A percentile compares a stretch with the other conserved stretches of the same genome.
phyloP scores from a whole-genome alignment of 2,888 invertebrate genomes.

The Selenia dentaria region DNA sequence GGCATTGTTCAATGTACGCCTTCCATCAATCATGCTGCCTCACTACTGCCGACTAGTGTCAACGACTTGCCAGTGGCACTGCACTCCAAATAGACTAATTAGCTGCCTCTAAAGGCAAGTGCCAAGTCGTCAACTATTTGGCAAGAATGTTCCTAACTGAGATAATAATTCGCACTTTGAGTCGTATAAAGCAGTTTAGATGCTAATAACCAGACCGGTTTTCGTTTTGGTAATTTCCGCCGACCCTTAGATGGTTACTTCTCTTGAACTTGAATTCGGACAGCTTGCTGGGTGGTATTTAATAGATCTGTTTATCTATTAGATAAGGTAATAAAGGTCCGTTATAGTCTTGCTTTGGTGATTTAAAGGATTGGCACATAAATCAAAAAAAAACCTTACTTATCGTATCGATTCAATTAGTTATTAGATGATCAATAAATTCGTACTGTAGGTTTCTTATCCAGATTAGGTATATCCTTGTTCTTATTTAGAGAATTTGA shows the following conservation, averaged over 20 bases:
- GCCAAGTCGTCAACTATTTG: slow-evolving; percentile 15
- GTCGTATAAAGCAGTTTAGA: slow-evolving; percentile 14
- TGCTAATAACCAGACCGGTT: slow-evolving; percentile 23
- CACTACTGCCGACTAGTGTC: slow-evolving; percentile 9
- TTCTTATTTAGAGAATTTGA: too few relatives aligned
- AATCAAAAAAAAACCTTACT: too few relatives aligned
- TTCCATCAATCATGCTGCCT: slow-evolving; percentile 22
- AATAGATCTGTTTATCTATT: neutral
- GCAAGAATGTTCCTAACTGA: slow-evolving; percentile 13
- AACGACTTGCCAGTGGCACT: slow-evolving; percentile 23
- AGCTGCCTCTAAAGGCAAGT: slow-evolving; percentile 17
- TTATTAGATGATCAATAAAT: too few relatives aligned
- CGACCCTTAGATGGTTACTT: slow-evolving; percentile 18
- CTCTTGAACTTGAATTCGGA: slow-evolving; percentile 17
- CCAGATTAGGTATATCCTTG: too few relatives aligned
- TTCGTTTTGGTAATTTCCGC: slow-evolving; percentile 27
- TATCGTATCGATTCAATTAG: too few relatives aligned
- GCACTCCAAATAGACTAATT: slow-evolving; percentile 26
- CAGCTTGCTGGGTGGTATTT: neutral
- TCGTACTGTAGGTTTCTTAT: too few relatives aligned
- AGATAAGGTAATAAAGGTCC: neutral
- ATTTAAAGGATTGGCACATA: too few relatives aligned
- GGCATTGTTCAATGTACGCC: slow-evolving; percentile 18
- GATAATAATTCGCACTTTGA: slow-evolving; percentile 23
- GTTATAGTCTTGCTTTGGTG: too few relatives aligned